Conservation (phyloP, 30 jellyfish, hydroid and myxozoan species). For the Nemopilema nomurai region DNA sequence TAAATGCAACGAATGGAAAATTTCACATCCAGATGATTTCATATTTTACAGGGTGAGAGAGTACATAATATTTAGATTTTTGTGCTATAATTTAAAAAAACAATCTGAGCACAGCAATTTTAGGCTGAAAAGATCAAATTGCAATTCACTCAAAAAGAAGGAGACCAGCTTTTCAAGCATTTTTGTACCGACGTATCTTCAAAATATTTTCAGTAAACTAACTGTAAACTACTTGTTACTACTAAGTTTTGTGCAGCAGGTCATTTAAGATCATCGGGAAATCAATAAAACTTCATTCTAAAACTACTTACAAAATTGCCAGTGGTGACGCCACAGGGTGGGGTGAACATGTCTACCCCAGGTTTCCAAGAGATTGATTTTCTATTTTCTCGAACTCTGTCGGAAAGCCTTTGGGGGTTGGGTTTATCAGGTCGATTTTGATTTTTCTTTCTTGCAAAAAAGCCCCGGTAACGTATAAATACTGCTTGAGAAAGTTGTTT, state of each 20-base stretch:
- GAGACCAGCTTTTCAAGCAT: no score
- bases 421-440: neutral
- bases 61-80: no score
- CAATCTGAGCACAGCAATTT: no score
- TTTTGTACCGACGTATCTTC: no score
- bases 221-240: slow-evolving; percentile 31
- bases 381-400: neutral
- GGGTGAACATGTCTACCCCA: neutral
- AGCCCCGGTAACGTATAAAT: neutral
- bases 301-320: neutral
- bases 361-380: neutral
- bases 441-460: neutral
- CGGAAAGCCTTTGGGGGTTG: neutral
- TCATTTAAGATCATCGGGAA: slow-evolving; percentile 3
- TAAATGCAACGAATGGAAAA: no score
- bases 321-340: neutral
- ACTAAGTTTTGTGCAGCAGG: slow-evolving; percentile 5
- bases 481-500: no score
- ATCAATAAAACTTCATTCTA: neutral
- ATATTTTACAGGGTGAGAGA: no score
- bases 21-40: no score
- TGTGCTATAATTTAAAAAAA: no score
- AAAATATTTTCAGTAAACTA: no score
- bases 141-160: no score
- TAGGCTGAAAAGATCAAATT: no score